phyloP scores from a whole-genome alignment of 2,113 vertebrate genomes.

The Phoenicopterus ruber region DNA sequence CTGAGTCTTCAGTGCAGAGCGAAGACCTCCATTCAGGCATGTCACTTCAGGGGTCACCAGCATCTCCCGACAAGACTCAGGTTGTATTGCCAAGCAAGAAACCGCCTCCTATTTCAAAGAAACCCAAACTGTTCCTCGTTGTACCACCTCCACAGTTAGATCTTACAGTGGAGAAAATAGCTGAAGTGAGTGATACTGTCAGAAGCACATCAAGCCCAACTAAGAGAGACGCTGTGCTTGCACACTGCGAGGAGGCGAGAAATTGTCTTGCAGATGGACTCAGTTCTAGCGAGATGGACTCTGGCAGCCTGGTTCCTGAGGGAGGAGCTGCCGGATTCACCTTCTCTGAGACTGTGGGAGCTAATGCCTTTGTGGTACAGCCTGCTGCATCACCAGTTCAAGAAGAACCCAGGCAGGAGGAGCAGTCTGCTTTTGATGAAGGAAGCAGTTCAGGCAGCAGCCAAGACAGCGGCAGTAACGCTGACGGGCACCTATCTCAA shows the following conservation, averaged over 20 bases:
- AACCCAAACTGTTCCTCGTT: slow-evolving; percentile 85
- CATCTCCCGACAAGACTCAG: slow-evolving; percentile 45
- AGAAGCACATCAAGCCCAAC: slow-evolving; percentile 45
- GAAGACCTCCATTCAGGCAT: not conserved
- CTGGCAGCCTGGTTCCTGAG: slow-evolving; percentile 62
- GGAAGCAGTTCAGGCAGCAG: slow-evolving; percentile 70
- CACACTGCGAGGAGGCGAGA: slow-evolving; percentile 41
- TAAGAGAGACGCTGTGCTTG: slow-evolving; percentile 55
- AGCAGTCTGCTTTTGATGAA: slow-evolving; percentile 54
- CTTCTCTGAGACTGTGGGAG: slow-evolving; percentile 50
- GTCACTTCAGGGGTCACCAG: slow-evolving; percentile 9
- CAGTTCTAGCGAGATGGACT: slow-evolving; percentile 53
- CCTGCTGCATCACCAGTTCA: slow-evolving; percentile 57
- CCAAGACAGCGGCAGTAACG: slow-evolving; percentile 57
- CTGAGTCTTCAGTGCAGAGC: not conserved
- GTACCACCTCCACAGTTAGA: slow-evolving; percentile 77
- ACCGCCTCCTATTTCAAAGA: slow-evolving; percentile 89
- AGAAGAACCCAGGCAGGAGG: slow-evolving; percentile 61
- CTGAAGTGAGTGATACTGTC: slow-evolving; percentile 57
- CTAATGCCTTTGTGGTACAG: slow-evolving; percentile 67
- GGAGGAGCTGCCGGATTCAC: slow-evolving; percentile 68
- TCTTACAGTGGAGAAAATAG: slow-evolving; percentile 64
- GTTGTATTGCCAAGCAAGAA: slow-evolving; percentile 79
- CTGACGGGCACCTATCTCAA: slow-evolving; percentile 71
- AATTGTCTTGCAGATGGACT: slow-evolving; percentile 51